Evolutionary conservation across 2,797 vertebrate species (phyloP).

Genomic region (Pogonophryne albipinna): DNA sequence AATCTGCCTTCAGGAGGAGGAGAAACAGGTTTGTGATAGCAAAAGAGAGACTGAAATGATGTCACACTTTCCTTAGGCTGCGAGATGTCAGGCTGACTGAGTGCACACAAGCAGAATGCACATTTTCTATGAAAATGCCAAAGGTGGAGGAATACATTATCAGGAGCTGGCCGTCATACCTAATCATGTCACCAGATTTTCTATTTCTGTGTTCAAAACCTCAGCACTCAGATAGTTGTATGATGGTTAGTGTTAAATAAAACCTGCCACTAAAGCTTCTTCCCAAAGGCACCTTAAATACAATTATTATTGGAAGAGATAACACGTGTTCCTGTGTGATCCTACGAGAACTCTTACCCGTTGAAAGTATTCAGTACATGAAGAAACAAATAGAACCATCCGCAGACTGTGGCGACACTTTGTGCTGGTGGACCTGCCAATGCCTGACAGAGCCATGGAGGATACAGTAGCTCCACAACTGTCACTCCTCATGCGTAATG

Average conservation of each 20-base stretch:
- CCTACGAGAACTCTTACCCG: background rate
- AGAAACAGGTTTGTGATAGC: constrained; percentile 17
- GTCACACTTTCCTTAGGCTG: constrained; percentile 28
- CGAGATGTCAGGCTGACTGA: constrained; percentile 40
- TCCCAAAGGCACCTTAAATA: constrained; percentile 36
- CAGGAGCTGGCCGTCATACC: constrained; percentile 43
- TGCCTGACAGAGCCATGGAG: constrained; percentile 15
- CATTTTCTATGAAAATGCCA: constrained; percentile 37
- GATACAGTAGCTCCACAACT: constrained; percentile 21
- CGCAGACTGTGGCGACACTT: constrained; percentile 31
- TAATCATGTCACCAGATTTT: constrained; percentile 46
- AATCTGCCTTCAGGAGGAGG: constrained; percentile 14
- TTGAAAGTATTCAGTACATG: background rate
- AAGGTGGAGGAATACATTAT: constrained; percentile 58
- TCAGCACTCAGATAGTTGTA: constrained; percentile 19
- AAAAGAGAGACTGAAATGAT: constrained; percentile 27
- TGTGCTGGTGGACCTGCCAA: constrained; percentile 18
- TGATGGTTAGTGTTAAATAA: constrained; percentile 24
- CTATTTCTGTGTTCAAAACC: constrained; percentile 25
- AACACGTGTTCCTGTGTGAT: constrained; percentile 30
- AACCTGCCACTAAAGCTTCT: constrained; percentile 17
- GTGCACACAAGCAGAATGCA: constrained; percentile 24
- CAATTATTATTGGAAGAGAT: constrained; percentile 32
- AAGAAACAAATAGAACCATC: constrained; percentile 27
- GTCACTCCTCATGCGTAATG: constrained; percentile 19